Evolutionary conservation across 1,140 invertebrate species (phyloP).

Genomic region (Solenopsis invicta): DNA sequence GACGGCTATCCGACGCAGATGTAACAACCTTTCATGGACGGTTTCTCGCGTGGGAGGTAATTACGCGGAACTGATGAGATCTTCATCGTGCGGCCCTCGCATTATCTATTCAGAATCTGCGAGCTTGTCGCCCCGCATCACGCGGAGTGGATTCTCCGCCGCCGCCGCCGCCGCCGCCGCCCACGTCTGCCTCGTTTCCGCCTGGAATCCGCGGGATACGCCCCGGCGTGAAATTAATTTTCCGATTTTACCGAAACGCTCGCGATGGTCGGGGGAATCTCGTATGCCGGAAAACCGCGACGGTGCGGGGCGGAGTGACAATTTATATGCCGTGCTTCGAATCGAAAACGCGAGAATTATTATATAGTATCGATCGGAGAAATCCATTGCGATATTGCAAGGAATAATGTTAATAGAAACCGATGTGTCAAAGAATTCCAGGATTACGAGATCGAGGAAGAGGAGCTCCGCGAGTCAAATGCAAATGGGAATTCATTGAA

Average conservation of each 20-base stretch:
- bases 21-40: slow-evolving; percentile 64
- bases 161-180: slow-evolving; percentile 33
- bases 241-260: slow-evolving; percentile 55
- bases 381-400: background rate
- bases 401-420: background rate
- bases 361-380: background rate
- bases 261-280: background rate
- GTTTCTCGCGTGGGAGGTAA: slow-evolving; percentile 78
- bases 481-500: background rate
- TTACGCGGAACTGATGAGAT: slow-evolving; percentile 83
- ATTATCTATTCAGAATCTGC: slow-evolving; percentile 81
- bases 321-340: background rate
- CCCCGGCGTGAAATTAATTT: slow-evolving; percentile 45
- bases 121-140: slow-evolving; percentile 77
- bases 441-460: background rate
- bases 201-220: slow-evolving; percentile 6
- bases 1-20: slow-evolving; percentile 49
- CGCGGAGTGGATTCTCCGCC: slow-evolving; percentile 60
- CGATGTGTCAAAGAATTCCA: background rate
- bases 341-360: slow-evolving; percentile 6
- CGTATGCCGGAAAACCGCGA: background rate
- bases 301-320: background rate
- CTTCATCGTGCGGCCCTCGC: slow-evolving; percentile 76
- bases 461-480: background rate
- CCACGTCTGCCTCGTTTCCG: slow-evolving; percentile 46